Base-by-base conservation (phyloP, 2,888 invertebrate genomes). In the Meiosimyza platycephala region DNA sequence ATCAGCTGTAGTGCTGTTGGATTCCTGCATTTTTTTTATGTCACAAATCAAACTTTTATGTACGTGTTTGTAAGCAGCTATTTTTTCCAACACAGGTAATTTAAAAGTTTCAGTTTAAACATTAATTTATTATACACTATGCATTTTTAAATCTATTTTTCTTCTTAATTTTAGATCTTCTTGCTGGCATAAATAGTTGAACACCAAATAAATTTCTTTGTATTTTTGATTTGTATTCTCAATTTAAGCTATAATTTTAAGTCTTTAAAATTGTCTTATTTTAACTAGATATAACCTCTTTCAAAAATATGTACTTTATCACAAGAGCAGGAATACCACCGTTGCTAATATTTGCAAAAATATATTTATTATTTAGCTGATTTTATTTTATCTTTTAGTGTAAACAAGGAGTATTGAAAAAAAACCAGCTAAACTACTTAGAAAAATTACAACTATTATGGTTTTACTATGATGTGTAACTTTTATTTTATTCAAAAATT, bases 401-500 rank as follows among this genome's bases (percentile, higher is more conserved):
- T 62, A 62, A 62, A 11, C 4, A 52, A 52, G 18, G 40, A 9
- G 40, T 9, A 6, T 40, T 40, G 40, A 9, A 40, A 40, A 40
- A 40, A 1, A 7, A 40, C 9, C 6, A 9, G 40, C 40, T 67
- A 18, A 55, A 55, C 55, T 18, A 55, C 9, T 55, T 28, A 28
- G 28, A 4, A 28, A 28, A 28, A 55, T 11, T 18, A 11, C 15
- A 55, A n/a, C 15, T 60, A 40, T 57, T 79, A 65, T 76, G 22
- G 1, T 6, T 22, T 59, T 15, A 74, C 54, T 62, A 2, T 71
- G 6, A 65, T 11, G 63, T 72, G 76, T 57, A 77, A 76, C 71
- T 80, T 66, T 79, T 74, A 81, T 79, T 80, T 71, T 74, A 80
- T 79, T 80, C 70, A 73, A 72, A 74, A 69, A 15, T 72, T 73